Conservation (phyloP, 2,888 invertebrate genomes). For the Homarus gammarus region DNA sequence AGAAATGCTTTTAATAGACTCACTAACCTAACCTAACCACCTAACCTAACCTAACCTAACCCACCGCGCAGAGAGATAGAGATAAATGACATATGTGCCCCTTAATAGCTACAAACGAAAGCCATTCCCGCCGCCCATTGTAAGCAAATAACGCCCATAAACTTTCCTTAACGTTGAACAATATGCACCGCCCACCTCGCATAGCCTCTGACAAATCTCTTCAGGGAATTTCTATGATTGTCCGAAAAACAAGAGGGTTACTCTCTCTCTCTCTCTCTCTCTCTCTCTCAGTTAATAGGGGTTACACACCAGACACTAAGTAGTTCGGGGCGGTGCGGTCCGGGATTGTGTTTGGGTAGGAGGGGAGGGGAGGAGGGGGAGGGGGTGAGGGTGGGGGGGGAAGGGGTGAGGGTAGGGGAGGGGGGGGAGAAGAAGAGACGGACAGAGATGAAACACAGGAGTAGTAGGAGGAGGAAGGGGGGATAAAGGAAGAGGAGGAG, state of each 20-base stretch:
- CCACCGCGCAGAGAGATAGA: neutral
- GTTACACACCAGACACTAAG: neutral
- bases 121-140: neutral
- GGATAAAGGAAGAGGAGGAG: neutral
- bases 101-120: neutral
- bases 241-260: neutral
- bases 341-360: neutral
- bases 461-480: neutral
- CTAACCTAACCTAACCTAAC: too few species aligned
- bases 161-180: neutral
- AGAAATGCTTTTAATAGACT: too few species aligned
- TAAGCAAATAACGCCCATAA: constrained; percentile 7
- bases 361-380: neutral
- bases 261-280: neutral
- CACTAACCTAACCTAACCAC: too few species aligned
- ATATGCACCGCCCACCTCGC: neutral
- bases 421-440: neutral
- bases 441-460: neutral
- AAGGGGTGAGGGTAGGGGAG: neutral
- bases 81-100: neutral
- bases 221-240: neutral
- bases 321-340: neutral
- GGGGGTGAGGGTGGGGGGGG: neutral
- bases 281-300: too few species aligned
- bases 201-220: neutral